phyloP scores from a whole-genome alignment of 1,140 invertebrate species.

The Conus ventricosus region DNA sequence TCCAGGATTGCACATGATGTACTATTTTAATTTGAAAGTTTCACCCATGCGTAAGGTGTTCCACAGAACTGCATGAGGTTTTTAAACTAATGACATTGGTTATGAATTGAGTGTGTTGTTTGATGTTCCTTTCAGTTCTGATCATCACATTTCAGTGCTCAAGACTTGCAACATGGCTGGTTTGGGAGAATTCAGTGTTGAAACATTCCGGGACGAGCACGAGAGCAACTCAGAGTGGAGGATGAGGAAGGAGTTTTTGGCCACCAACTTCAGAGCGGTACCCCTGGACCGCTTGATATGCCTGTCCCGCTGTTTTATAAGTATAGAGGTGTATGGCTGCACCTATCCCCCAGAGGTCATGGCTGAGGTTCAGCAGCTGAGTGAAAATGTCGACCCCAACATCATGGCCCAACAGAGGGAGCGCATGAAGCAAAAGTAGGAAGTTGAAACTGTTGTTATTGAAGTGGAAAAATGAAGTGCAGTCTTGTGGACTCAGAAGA shows the following conservation, averaged over 20 bases:
- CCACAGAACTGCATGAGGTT: too few species aligned
- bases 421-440: constrained; percentile 34
- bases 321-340: constrained; percentile 89
- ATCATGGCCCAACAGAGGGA: constrained; percentile 39
- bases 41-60: too few species aligned
- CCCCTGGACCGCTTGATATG: constrained; percentile 83
- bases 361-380: constrained; percentile 66
- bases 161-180: not conserved
- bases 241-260: constrained; percentile 84
- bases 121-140: not conserved
- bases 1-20: too few species aligned
- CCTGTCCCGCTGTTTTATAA: constrained; percentile 87
- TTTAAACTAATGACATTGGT: too few species aligned
- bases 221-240: constrained; percentile 91
- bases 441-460: not conserved
- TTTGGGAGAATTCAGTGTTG: constrained; percentile 47
- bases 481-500: too few species aligned
- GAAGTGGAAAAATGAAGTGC: not conserved
- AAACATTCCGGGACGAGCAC: constrained; percentile 53
- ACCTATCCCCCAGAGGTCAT: constrained; percentile 88
- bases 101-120: not conserved
- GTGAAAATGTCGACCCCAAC: constrained; percentile 30
- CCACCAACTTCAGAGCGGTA: constrained; percentile 83
- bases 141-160: not conserved
- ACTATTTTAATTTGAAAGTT: too few species aligned